Conservation (phyloP, 2,113 vertebrate species). For the Indri indri region DNA sequence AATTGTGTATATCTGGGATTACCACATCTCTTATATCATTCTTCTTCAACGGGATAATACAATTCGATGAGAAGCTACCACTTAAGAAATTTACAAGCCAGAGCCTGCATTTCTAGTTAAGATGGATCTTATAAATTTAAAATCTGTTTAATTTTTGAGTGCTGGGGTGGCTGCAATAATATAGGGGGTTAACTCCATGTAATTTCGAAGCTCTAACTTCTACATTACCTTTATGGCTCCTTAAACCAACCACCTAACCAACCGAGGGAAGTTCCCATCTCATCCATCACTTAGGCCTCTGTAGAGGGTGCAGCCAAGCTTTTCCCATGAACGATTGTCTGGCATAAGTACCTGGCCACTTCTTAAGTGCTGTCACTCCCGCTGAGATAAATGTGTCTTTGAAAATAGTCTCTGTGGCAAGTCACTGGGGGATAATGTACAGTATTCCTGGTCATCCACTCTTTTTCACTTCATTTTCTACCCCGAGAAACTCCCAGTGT, state of each 20-base stretch:
- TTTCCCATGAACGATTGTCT: neutral
- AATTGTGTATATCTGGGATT: neutral
- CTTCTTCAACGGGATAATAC: neutral
- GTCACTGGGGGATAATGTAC: neutral
- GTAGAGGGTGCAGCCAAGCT: slow-evolving; percentile 34
- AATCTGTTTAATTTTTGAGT: slow-evolving; percentile 41
- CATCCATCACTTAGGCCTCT: neutral
- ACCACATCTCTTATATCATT: neutral
- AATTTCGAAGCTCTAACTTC: slow-evolving; percentile 40
- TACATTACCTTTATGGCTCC: slow-evolving; percentile 32
- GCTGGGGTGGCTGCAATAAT: neutral
- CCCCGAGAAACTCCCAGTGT: neutral
- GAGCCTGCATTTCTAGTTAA: neutral
- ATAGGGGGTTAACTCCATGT: neutral
- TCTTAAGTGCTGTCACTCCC: slow-evolving; percentile 45
- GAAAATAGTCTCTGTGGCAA: slow-evolving; percentile 11
- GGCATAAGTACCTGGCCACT: neutral
- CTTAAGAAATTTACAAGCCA: neutral
- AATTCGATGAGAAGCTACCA: neutral
- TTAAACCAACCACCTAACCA: slow-evolving; percentile 44
- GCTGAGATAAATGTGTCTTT: slow-evolving; percentile 53
- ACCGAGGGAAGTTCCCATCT: neutral
- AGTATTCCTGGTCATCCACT: neutral
- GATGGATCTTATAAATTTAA: slow-evolving; percentile 44
- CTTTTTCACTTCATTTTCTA: neutral